A percentile compares a stretch with the other conserved stretches of the same genome.
Conservation (phyloP, 2,113 vertebrate genomes). For the Toxotes jaculatrix region DNA sequence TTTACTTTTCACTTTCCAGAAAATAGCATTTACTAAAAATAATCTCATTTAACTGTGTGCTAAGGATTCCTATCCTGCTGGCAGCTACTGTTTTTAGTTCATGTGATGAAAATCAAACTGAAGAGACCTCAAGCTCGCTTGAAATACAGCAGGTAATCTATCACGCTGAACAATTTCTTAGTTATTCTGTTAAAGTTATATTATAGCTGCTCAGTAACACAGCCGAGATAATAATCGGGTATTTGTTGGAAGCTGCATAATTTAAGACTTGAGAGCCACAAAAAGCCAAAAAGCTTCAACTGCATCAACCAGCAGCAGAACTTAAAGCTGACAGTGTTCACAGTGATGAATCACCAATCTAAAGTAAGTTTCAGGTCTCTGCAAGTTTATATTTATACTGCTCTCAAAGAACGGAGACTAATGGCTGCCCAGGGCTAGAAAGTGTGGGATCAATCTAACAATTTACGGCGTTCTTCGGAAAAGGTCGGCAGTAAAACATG, state of each 20-base stretch:
- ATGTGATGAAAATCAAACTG: background rate
- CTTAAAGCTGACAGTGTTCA: slow-evolving; percentile 23
- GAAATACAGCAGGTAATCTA: background rate
- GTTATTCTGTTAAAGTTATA: background rate
- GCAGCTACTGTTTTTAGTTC: background rate
- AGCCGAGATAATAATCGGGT: background rate
- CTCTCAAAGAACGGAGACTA: slow-evolving; percentile 49
- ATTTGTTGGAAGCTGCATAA: background rate
- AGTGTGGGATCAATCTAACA: slow-evolving; percentile 36
- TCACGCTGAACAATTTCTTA: background rate
- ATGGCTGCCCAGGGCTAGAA: slow-evolving; percentile 39
- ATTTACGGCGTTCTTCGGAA: slow-evolving; percentile 24
- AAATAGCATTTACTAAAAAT: background rate
- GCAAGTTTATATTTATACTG: slow-evolving; percentile 40
- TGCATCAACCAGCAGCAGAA: background rate
- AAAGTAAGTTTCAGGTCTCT: slow-evolving; percentile 27
- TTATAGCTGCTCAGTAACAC: no score
- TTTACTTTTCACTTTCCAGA: background rate
- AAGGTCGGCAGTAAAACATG: slow-evolving; percentile 62
- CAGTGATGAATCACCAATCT: slow-evolving; percentile 26
- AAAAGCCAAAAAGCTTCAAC: background rate
- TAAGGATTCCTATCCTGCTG: background rate
- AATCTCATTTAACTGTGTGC: slow-evolving; percentile 4
- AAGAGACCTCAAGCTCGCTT: background rate
- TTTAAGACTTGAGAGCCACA: background rate